Evolutionary conservation across 2,113 vertebrate genomes (phyloP), one percentile per base, ranked within the genome.

Genomic region (Hirundichthys speculiger): DNA sequence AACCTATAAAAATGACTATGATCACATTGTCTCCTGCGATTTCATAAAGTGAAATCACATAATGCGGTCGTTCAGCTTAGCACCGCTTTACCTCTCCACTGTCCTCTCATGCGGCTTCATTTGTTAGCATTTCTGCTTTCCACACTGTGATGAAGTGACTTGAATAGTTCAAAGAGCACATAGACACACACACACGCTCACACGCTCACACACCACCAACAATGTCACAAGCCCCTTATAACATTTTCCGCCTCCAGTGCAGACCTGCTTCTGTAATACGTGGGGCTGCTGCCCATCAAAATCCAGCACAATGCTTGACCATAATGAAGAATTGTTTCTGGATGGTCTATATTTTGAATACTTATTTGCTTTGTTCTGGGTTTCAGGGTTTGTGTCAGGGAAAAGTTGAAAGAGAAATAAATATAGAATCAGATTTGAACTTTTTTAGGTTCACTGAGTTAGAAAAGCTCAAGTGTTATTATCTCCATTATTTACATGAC

Each of bases 141-240:
- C 19, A 46, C 46, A 38, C 53, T 45, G 45, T 49, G n/a, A 43
- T 38, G 39, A 49, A 41, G 56, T 72, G 64, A 77, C 74, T 68
- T 73, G 39, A 45, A 60, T 24, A 52, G 12, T 51, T 62, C 25
- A 21, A 46, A 50, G 27, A 77, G 30, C 15, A 47, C 39, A 42
- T 39, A 24, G 34, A 21, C 8, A 12, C 69, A 45, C 11, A 19
- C 8, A n/a, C 43, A 45, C 18, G 8, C 13, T 5, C 13, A 41
- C 6, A 41, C 66, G 34, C 16, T 64, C 46, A 47, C n/a, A n/a
- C n/a, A n/a, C n/a, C n/a, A n/a, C 11, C 30, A 34, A 34, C 30
- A 34, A 34, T 79, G 52, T 77, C 40, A 65, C 66, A 11, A 64
- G 56, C 39, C 8, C 55, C 58, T 64, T 50, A 82, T 67, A 58